Evolutionary conservation across 2,888 invertebrate genomes (phyloP), one percentile per base, ranked within the genome.

Genomic region (Macrophya alboannulata): DNA sequence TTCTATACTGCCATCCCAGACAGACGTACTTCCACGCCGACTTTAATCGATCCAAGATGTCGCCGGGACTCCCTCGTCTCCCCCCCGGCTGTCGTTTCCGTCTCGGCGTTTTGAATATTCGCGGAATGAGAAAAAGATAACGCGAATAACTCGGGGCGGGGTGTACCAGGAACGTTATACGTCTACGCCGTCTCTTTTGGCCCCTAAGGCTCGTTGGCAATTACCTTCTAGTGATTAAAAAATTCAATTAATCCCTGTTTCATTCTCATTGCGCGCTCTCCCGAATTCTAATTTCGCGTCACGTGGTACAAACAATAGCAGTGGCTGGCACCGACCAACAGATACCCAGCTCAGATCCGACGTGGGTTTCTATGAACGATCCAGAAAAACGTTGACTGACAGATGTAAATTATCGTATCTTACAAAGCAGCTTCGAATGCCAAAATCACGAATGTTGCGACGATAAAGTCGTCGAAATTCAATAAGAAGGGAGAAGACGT

Each of bases 181-280:
- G 62, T 81, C 62, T 45, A 81, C 51, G 31, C 17, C 77, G 17
- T 17, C 37, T 17, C 45, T 45, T 40, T 43, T 43, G 15, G 65
- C 4, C 40, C 40, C 81, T 15, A 51, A 25, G 25, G 81, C 21
- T 62, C 62, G 43, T 40, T 62, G 81, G 43, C n/a, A 81, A 81
- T 81, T 81, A 40, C 81, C 62, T 81, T 62, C 43, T 37, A 77
- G 81, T 62, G 62, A 81, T 81, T 81, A 43, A 81, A 81, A 62
- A 81, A 62, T 81, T 81, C 81, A 81, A 81, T 81, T 81, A 81
- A 81, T 62, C 81, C 81, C 65, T 25, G 81, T 81, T 81, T 81
- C 81, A 81, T 59, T 81, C 37, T 62, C 37, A 51, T 10, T 43
- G 59, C 37, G 6, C 62, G 40, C 81, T 62, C 81, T n/a, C 25